Conservation (phyloP, 2,113 vertebrate species). For the Sialia sialis region DNA sequence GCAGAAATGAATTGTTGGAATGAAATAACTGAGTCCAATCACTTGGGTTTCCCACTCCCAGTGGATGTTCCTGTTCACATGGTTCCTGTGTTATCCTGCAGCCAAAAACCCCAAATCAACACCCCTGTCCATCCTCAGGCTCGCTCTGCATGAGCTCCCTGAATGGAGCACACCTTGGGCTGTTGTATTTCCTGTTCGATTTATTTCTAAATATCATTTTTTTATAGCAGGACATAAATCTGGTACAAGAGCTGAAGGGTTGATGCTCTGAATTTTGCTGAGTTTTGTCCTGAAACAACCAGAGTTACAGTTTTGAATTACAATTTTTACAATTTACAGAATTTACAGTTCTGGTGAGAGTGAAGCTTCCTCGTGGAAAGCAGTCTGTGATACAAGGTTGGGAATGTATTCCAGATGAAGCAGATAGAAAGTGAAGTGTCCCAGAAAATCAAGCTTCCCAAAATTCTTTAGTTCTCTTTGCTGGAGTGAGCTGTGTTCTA, state of each 20-base stretch:
- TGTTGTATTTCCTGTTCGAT: background rate
- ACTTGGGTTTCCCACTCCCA: background rate
- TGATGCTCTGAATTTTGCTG: background rate
- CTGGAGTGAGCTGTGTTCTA: background rate
- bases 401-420: background rate
- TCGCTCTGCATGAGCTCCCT: background rate
- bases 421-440: background rate
- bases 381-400: slow-evolving; percentile 36
- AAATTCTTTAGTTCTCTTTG: background rate
- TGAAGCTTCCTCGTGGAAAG: background rate
- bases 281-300: background rate
- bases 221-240: background rate
- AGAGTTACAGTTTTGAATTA: background rate
- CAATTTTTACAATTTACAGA: too few relatives aligned
- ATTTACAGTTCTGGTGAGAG: background rate
- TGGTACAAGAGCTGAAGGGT: background rate
- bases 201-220: background rate
- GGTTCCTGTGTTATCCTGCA: background rate
- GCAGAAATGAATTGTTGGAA: slow-evolving; percentile 19
- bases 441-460: background rate
- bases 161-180: background rate
- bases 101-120: background rate
- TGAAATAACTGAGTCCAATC: background rate
- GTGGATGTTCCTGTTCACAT: background rate
- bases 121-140: background rate